Evolutionary conservation across 64 coral and sea anemone genomes (phyloP).

Genomic region (Orbicella faveolata): DNA sequence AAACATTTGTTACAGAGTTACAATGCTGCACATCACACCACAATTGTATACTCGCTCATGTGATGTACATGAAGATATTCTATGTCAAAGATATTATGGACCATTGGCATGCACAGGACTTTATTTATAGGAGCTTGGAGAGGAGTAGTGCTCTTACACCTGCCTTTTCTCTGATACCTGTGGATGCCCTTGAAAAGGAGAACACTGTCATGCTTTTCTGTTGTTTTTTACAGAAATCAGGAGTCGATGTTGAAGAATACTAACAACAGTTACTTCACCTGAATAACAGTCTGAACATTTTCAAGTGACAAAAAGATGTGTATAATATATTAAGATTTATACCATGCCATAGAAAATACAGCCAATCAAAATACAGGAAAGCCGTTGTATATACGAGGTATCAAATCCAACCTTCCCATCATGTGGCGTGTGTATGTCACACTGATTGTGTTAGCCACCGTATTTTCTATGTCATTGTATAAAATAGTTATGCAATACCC

Average conservation of each 20-base stretch:
- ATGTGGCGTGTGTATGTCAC: no score
- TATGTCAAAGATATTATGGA: constrained; percentile 43
- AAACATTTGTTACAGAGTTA: constrained; percentile 13
- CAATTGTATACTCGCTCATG: background rate
- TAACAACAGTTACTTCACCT: background rate
- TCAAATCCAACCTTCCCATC: no score
- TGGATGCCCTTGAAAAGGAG: constrained; percentile 48
- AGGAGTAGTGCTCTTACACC: background rate
- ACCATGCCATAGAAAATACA: no score
- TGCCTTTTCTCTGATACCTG: constrained; percentile 49
- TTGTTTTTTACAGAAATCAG: constrained; percentile 1
- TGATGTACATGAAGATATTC: constrained; percentile 59
- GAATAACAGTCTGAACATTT: no score
- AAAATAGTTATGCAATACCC: no score
- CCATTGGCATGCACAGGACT: constrained; percentile 16
- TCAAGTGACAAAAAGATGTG: no score
- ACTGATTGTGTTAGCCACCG: no score
- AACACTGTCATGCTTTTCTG: constrained; percentile 9
- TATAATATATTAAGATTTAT: no score
- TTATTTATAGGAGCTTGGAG: constrained; percentile 15
- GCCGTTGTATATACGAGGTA: no score
- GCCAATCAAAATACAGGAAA: no score
- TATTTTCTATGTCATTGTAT: no score
- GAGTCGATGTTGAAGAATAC: background rate
- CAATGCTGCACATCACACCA: constrained; percentile 20